Evolutionary conservation across 2,113 vertebrate genomes (phyloP), one percentile per base, ranked within the genome.

Genomic region (Rhagologus leucostigma): DNA sequence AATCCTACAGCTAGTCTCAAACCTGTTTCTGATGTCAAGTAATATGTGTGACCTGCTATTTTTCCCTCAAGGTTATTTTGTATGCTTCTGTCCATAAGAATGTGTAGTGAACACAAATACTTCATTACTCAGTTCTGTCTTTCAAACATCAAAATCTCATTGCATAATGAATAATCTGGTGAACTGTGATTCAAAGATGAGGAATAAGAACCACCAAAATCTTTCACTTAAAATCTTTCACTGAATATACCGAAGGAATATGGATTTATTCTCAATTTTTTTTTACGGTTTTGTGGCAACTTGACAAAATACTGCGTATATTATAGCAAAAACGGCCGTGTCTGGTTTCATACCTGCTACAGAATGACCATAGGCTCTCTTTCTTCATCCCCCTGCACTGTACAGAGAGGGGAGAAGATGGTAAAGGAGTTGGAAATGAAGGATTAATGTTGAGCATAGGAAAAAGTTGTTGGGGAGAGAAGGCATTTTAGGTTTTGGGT

Each of bases 281-380:
- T 42, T 49, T 22, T 22, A 26, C 16, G 53, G 4, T 63, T 80
- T 63, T 62, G 23, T 80, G 33, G 13, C 8, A 52, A 39, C 23
- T 79, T 56, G 18, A 56, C 30, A 47, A 70, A 83, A 75, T 62
- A 22, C 3, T 59, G 7, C 12, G 27, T 41, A 15, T 46, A 35
- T 49, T 10, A 27, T n/a, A 41, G 8, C 12, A 52, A 75, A 75
- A 64, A 41, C 7, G 0, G 1, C 2, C 18, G 68, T 0, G 4
- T 65, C 13, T 24, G 3, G 4, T 41, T 41, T 76, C 16, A 59
- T 20, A 42, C 7, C 24, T 41, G 11, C 24, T 71, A 10, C 13
- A 47, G n/a, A 55, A 49, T 18, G 30, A 41, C 24, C 5, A 71
- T 9, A 35, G 10, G 3, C 17, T 50, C 9, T 71, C 6, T 22